Percentiles rank a stretch among this genome's conserved stretches.
phyloP scores from a whole-genome alignment of 2,113 vertebrate genomes.

The Leptobrachium leishanense region DNA sequence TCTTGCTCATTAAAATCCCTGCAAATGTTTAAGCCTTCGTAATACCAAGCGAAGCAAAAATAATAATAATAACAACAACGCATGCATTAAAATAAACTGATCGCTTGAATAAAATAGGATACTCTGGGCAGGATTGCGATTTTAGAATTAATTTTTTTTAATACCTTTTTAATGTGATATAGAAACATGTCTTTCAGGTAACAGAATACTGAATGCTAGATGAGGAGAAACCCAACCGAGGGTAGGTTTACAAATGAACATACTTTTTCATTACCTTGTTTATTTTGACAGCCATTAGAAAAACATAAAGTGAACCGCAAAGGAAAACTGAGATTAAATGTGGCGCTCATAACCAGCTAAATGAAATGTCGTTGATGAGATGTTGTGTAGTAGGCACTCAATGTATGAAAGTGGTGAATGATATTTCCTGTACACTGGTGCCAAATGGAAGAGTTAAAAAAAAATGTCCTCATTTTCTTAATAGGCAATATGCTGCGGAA shows the following conservation, averaged over 20 bases:
- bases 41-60: not conserved
- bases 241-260: not conserved
- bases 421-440: not conserved
- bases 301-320: not conserved
- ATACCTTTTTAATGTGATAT: not conserved
- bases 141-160: not conserved
- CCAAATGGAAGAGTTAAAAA: not conserved
- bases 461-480: too few relatives aligned
- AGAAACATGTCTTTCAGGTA: not conserved
- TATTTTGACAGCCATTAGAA: not conserved
- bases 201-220: not conserved
- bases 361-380: not conserved
- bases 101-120: not conserved
- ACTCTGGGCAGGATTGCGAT: not conserved
- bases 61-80: not conserved
- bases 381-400: not conserved
- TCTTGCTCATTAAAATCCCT: not conserved
- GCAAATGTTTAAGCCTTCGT: slow-evolving; percentile 1
- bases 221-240: not conserved
- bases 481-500: too few relatives aligned
- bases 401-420: not conserved
- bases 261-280: not conserved
- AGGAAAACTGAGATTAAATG: not conserved
- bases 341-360: not conserved
- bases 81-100: not conserved